phyloP scores from a whole-genome alignment of 2,888 invertebrate species.

The Emmelina monodactyla region DNA sequence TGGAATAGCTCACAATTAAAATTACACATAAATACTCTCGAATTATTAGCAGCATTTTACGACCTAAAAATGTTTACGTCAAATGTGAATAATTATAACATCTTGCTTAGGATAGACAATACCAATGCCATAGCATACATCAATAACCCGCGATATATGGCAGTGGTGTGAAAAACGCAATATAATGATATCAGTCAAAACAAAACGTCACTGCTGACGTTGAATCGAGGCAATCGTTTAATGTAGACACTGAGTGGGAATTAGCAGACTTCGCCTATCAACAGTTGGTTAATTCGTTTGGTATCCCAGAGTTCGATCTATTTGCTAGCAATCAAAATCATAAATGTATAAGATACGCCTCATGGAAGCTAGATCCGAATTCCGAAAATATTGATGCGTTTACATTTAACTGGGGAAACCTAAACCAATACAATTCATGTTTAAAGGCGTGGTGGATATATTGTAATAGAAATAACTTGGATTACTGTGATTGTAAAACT shows the following conservation, averaged over 20 bases:
- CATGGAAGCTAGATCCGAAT: too few relatives aligned
- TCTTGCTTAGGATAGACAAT: not conserved
- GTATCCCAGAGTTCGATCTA: not conserved
- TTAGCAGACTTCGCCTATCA: not conserved
- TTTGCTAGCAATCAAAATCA: not conserved
- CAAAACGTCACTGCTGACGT: not conserved
- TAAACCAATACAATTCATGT: constrained; percentile 2
- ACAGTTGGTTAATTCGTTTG: not conserved
- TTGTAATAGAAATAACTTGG: not conserved
- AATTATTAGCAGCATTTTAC: not conserved
- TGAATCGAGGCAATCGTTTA: not conserved
- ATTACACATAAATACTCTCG: not conserved
- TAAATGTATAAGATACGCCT: too few relatives aligned
- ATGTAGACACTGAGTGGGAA: constrained; percentile 1
- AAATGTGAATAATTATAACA: not conserved
- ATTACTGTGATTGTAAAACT: not conserved
- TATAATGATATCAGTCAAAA: not conserved
- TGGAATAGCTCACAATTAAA: not conserved
- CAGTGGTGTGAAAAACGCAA: not conserved
- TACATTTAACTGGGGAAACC: not conserved
- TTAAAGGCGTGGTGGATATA: not conserved
- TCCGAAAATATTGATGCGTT: not conserved
- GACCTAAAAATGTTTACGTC: not conserved
- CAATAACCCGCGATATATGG: not conserved
- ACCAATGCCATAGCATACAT: constrained; percentile 1